These are phyloP conservation scores for Chondrilla cf. caribensis DNA, from an alignment of 37 sponge, comb jelly and placozoan genomes.

Conservation along the genomic window DNA sequence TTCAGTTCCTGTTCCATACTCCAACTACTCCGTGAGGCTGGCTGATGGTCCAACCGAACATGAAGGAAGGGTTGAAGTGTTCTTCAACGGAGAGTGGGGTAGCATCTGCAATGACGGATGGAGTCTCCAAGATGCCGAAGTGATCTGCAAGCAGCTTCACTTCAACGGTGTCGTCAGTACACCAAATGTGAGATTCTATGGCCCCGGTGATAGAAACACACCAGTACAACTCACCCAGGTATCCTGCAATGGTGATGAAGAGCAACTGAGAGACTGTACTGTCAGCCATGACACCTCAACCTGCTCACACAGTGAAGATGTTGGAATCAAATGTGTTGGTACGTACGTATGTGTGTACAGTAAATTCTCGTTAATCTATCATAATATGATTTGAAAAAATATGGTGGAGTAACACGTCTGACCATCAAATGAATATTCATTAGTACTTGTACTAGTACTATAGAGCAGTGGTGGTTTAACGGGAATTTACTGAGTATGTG, in stretches of 20 bases:
- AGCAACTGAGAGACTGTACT: neutral
- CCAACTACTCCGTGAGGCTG: constrained; percentile 10
- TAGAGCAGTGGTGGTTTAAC: too few species aligned
- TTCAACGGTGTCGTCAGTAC: neutral
- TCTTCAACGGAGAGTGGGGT: constrained; percentile 30
- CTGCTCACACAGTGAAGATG: constrained; percentile 45
- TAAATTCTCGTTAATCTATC: neutral
- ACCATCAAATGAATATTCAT: too few species aligned
- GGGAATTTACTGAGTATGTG: too few species aligned
- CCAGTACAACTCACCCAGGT: constrained; percentile 8
- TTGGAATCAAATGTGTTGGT: constrained; percentile 42
- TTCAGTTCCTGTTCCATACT: too few species aligned
- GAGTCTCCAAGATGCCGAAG: constrained; percentile 9
- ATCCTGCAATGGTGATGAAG: constrained; percentile 4
- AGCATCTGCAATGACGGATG: constrained; percentile 29
- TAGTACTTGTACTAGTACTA: too few species aligned
- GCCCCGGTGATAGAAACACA: neutral
- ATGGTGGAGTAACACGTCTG: too few species aligned
- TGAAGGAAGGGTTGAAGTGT: constrained; percentile 37
- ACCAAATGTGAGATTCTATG: neutral
- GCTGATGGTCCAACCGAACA: neutral
- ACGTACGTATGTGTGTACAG: too few species aligned
- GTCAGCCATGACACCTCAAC: neutral
- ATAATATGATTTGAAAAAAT: neutral
- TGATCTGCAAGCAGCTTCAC: constrained; percentile 1